Conservation (phyloP, 30 jellyfish, hydroid and myxozoan species). For the Aurelia sp. region DNA sequence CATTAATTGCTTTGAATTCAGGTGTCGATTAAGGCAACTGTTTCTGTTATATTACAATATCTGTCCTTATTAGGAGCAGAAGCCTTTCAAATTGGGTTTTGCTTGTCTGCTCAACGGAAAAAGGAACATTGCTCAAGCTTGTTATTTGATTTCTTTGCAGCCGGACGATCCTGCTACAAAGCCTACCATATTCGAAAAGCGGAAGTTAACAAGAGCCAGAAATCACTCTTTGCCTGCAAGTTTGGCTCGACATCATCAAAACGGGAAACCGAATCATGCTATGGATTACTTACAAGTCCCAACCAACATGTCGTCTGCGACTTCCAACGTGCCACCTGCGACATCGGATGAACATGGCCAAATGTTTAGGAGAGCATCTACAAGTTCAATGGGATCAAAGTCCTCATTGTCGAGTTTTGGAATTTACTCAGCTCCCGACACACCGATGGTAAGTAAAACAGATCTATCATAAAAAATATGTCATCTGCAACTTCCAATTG, state of each 20-base stretch:
- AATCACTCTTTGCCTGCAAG: conserved; percentile 57
- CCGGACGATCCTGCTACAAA: background rate
- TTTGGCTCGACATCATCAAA: conserved; percentile 20
- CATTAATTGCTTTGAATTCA: too few relatives aligned
- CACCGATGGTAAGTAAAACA: conserved; percentile 32
- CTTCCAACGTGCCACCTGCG: background rate
- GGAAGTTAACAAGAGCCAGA: conserved; percentile 22
- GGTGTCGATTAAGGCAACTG: too few relatives aligned
- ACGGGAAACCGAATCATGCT: conserved; percentile 9
- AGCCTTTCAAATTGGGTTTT: too few relatives aligned
- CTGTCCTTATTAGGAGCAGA: too few relatives aligned
- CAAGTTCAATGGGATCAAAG: conserved; percentile 53
- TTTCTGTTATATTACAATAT: too few relatives aligned
- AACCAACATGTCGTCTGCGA: conserved; percentile 7
- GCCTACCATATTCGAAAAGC: background rate
- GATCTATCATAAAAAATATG: background rate
- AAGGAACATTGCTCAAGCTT: too few relatives aligned
- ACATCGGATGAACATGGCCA: conserved; percentile 15
- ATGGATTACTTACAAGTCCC: conserved; percentile 71
- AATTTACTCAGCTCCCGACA: conserved; percentile 65
- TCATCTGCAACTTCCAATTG: background rate
- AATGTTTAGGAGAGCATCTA: conserved; percentile 24
- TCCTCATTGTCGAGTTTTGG: conserved; percentile 67
- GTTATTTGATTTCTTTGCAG: too few relatives aligned
- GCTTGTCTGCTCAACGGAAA: too few relatives aligned